These are phyloP conservation scores for Drosophila mayaguana DNA, from an alignment of 2,888 invertebrate species.

Conservation along the genomic window DNA sequence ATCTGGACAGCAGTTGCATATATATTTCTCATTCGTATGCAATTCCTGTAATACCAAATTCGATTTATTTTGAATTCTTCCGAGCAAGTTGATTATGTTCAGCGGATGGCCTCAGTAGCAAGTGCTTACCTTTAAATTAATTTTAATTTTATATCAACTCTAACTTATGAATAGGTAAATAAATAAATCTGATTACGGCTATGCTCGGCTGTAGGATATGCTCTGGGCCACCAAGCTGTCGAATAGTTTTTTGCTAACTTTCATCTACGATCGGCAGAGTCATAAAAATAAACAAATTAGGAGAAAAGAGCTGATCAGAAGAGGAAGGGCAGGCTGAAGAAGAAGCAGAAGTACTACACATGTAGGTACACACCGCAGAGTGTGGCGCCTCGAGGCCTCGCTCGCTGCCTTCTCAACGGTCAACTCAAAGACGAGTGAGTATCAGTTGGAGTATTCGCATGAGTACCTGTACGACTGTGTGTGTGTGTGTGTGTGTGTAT, in stretches of 20 bases:
- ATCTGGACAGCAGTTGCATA: too few relatives aligned
- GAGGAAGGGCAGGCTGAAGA: not conserved
- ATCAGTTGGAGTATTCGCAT: not conserved
- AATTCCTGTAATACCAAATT: not conserved
- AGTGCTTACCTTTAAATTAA: too few relatives aligned
- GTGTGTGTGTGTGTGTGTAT: not conserved
- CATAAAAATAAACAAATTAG: constrained; percentile 4
- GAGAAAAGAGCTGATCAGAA: constrained; percentile 14
- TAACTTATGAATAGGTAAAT: too few relatives aligned
- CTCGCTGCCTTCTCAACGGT: constrained; percentile 12
- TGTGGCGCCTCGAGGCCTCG: constrained; percentile 33
- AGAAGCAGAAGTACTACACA: constrained; percentile 1
- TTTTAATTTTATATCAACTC: too few relatives aligned
- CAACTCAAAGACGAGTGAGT: constrained; percentile 13
- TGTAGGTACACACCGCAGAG: constrained; percentile 10
- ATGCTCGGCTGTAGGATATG: not conserved
- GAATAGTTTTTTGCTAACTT: constrained; percentile 5
- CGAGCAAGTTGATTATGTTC: too few relatives aligned
- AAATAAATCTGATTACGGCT: too few relatives aligned
- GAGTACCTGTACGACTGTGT: constrained; percentile 1
- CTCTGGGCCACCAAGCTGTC: not conserved
- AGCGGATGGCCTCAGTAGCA: too few relatives aligned
- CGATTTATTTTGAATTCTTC: not conserved
- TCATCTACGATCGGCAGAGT: constrained; percentile 2
- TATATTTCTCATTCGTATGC: too few relatives aligned